Evolutionary conservation across 2,888 invertebrate genomes (phyloP), one percentile per base, ranked within the genome.

Genomic region (Pecten maximus): DNA sequence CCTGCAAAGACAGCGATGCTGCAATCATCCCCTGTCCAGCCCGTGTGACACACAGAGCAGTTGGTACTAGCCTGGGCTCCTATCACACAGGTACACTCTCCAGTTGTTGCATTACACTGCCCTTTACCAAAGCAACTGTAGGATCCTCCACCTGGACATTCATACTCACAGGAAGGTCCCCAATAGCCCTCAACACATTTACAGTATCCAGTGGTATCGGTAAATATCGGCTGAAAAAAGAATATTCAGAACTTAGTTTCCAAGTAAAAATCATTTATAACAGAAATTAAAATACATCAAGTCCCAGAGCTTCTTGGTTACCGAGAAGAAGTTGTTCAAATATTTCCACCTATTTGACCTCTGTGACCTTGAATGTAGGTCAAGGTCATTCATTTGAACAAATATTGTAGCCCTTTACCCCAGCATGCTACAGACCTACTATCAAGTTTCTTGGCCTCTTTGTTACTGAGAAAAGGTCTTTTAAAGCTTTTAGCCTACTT

Each of bases 111-210:
- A 89, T 93, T 90, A 91, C 95, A 95, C 1, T 89, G 87, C 12
- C 95, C 94, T 50, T 93, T 93, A 74, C 94, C 94, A 91, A 92
- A 94, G 90, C 95, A 95, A 12, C 94, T 93, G 87, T 92, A 92
- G 88, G 12, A 39, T 12, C 92, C 93, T 19, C 94, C 94, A 35
- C 95, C 95, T 74, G 94, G 93, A 91, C 95, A 95, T 16, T 87
- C 87, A 35, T 91, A 87, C n/a, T 92, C 87, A 89, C 95, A 95
- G 28, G 92, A 90, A 4, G 90, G 23, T 48, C 94, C 94, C 93
- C 93, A 93, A 93, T 94, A 94, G 87, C 94, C 95, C 54, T 93
- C 91, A 40, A 87, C 16, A 92, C 95, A 95, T 40, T 91, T 74
- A 90, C 95, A 95, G 87, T 91, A 94, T 2, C 92, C 92, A 40